Conservation (phyloP, 1,140 invertebrate species). For the Ips nitidus region DNA sequence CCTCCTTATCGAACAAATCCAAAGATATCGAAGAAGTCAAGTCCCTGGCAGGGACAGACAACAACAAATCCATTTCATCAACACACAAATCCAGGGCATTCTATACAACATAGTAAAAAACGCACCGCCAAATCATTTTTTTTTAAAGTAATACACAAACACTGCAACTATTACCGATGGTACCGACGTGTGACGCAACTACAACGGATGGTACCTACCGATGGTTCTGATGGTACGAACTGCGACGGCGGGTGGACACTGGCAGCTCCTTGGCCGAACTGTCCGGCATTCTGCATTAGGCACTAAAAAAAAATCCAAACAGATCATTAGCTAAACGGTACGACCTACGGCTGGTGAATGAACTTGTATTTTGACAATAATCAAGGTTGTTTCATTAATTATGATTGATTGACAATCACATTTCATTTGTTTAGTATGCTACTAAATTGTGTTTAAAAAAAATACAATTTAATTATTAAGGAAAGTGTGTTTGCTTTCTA, state of each 20-base stretch:
- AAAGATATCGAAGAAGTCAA: slow-evolving; percentile 19
- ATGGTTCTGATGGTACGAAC: slow-evolving; percentile 42
- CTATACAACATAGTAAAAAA: background rate
- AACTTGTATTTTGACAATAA: background rate
- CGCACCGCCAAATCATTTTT: background rate
- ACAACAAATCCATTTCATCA: slow-evolving; percentile 17
- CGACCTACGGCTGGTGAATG: background rate
- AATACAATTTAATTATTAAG: too few species aligned
- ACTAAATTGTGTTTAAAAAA: too few species aligned
- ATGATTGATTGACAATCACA: too few species aligned
- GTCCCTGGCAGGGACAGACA: slow-evolving; percentile 11
- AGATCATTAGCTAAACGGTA: background rate
- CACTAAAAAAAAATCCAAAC: slow-evolving; percentile 40
- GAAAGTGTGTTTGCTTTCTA: too few species aligned
- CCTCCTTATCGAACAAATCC: slow-evolving; percentile 23
- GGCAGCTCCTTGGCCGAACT: slow-evolving; percentile 47
- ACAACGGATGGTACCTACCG: slow-evolving; percentile 38
- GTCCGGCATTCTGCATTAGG: slow-evolving; percentile 49
- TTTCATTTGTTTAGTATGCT: too few species aligned
- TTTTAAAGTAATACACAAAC: too few species aligned
- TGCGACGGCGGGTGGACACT: slow-evolving; percentile 43
- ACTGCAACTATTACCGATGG: too few species aligned
- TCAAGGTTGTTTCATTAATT: too few species aligned
- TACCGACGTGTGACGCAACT: background rate
- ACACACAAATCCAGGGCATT: background rate